Conservation (phyloP, 2,797 vertebrate species). For the Sus cebifrons region DNA sequence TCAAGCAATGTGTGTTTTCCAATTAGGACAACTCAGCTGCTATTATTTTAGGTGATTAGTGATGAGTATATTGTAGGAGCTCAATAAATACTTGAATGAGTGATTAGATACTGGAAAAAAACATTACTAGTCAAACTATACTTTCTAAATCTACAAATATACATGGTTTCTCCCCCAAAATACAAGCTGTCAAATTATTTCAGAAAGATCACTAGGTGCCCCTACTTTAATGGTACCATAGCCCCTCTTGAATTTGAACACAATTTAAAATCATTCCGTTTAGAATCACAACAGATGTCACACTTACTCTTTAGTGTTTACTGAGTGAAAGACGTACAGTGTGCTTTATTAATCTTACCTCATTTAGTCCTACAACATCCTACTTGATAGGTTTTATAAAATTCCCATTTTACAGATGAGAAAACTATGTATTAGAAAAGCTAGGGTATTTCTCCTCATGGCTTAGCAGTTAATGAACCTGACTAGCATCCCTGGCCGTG, state of each 20-base stretch:
- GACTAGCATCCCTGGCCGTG: too few relatives aligned
- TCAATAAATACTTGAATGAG: constrained; percentile 48
- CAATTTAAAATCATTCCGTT: constrained; percentile 45
- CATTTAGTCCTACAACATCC: background rate
- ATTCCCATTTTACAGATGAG: constrained; percentile 12
- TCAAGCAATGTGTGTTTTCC: background rate
- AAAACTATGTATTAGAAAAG: constrained; percentile 12
- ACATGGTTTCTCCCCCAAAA: background rate
- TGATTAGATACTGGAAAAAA: constrained; percentile 29
- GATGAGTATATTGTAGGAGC: background rate
- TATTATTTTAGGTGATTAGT: constrained; percentile 10
- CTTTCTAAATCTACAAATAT: constrained; percentile 12
- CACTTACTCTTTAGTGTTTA: constrained; percentile 37
- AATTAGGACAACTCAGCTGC: background rate
- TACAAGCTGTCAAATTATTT: constrained; percentile 20
- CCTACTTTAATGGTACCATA: background rate
- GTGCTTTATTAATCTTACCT: background rate
- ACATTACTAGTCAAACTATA: background rate
- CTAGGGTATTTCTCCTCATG: background rate
- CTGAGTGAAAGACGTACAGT: background rate
- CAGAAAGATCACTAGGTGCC: background rate
- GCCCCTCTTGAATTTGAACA: background rate
- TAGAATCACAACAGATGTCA: background rate
- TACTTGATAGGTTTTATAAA: background rate
- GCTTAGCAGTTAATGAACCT: too few relatives aligned